Evolutionary conservation across 2,113 vertebrate species (phyloP).

Genomic region (Helogale parvula): DNA sequence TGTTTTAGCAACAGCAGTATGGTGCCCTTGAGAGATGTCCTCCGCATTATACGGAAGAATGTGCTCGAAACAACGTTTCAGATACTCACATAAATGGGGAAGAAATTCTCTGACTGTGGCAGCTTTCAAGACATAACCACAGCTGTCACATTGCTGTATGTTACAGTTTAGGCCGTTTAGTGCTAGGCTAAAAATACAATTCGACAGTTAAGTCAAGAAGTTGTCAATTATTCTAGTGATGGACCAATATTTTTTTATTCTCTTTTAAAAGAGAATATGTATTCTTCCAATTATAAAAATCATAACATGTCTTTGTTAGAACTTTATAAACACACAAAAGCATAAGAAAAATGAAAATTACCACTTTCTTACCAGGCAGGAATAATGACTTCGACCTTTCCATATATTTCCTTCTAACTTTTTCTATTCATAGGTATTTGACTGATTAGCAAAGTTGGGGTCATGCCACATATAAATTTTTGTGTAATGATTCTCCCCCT

Average conservation of each 20-base stretch:
- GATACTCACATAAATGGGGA: background rate
- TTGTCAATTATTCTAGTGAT: background rate
- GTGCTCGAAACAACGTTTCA: background rate
- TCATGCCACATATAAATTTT: background rate
- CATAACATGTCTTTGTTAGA: background rate
- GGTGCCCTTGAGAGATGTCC: background rate
- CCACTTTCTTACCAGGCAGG: background rate
- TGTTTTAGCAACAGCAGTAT: background rate
- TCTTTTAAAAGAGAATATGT: fast-evolving
- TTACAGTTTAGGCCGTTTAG: background rate
- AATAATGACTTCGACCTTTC: background rate
- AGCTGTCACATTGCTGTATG: background rate
- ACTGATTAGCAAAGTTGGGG: constrained; percentile 6
- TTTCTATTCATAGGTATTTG: background rate
- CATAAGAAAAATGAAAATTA: background rate
- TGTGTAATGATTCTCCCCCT: background rate
- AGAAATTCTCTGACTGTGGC: background rate
- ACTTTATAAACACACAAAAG: background rate
- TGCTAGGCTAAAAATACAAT: background rate
- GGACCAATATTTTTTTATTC: background rate
- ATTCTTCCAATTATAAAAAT: background rate
- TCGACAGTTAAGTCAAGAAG: background rate
- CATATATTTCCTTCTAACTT: background rate
- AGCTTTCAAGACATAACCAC: background rate
- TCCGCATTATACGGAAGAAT: background rate